Evolutionary conservation across 2,888 invertebrate genomes (phyloP), one percentile per base, ranked within the genome.

Genomic region (Marronus borbonicus): DNA sequence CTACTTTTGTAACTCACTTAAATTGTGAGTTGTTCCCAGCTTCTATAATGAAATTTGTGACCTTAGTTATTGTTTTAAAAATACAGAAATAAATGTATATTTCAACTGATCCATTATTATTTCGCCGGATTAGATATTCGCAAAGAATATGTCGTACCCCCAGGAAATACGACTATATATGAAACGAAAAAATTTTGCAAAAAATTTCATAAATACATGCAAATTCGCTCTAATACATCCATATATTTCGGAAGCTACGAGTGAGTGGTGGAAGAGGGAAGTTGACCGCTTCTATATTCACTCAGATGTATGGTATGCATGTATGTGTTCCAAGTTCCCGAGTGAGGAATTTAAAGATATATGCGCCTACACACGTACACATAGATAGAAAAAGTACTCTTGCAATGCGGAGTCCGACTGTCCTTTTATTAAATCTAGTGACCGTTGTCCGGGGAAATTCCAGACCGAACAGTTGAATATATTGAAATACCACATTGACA

Each of bases 401-500:
- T 39, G 58, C 58, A 58, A 20, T 58, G 58, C 58, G 36, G 58
- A 20, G 17, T 36, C 55, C 14, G 68, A 20, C 58, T 72, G 72
- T 72, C 72, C 58, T 70, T 77, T 77, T 77, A 77, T 77, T 77
- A 70, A 70, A 77, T 77, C 70, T 77, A 70, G 77, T 77, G 77
- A 70, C 77, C 77, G 77, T 77, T 69, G 69, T 77, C 77, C 70
- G 77, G 44, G 62, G 62, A 31, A 77, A 62, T 77, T 62, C 77
- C 55, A 20, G 64, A 66, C 76, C 20, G 70, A 70, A 62, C 69
- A 69, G 84, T 85, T 84, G 84, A 84, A 86, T 85, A 85, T 86
- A 86, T 86, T 86, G 86, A 84, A 86, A 86, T 86, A 86, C 86
- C 86, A 85, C 86, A 86, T 86, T 86, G 86, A 86, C 87, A 86